phyloP scores from a whole-genome alignment of 92 coral and sea anemone genomes.

The Phenganax marumi region DNA sequence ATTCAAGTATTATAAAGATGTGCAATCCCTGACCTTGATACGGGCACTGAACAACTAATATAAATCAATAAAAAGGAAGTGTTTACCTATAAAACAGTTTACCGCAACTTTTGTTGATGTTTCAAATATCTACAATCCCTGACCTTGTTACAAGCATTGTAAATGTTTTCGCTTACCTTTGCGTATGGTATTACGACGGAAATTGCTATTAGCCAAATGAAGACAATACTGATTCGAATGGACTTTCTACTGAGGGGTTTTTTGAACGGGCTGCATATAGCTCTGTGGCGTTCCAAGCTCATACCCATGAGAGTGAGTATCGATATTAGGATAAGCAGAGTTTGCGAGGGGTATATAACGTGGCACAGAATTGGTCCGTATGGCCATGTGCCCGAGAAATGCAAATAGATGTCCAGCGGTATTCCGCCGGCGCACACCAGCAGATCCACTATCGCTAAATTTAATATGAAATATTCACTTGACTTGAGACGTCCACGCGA shows the following conservation, averaged over 20 bases:
- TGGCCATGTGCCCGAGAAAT: slow-evolving; percentile 37
- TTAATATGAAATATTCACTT: slow-evolving; percentile 69
- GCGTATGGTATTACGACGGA: slow-evolving; percentile 66
- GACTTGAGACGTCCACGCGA: slow-evolving; percentile 55
- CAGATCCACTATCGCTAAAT: slow-evolving; percentile 65
- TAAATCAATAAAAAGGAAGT: no score
- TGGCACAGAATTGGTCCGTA: slow-evolving; percentile 45
- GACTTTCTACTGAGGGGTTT: slow-evolving; percentile 42
- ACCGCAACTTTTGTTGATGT: no score
- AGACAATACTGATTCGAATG: slow-evolving; percentile 46
- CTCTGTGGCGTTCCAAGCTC: slow-evolving; percentile 41
- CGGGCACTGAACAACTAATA: no score
- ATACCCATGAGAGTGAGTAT: slow-evolving; percentile 36
- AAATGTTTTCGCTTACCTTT: neutral
- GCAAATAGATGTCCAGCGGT: slow-evolving; percentile 49
- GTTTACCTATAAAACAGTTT: no score
- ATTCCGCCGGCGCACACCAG: slow-evolving; percentile 47
- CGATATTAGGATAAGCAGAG: slow-evolving; percentile 11
- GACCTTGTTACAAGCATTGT: no score
- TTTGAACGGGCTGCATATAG: slow-evolving; percentile 70
- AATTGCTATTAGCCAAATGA: slow-evolving; percentile 63
- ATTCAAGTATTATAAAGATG: no score
- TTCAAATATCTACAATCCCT: no score
- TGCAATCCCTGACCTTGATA: no score
- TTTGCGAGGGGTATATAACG: slow-evolving; percentile 50